phyloP scores from a whole-genome alignment of 37 sponge, comb jelly and placozoan species.

The Theonella swinhoei region DNA sequence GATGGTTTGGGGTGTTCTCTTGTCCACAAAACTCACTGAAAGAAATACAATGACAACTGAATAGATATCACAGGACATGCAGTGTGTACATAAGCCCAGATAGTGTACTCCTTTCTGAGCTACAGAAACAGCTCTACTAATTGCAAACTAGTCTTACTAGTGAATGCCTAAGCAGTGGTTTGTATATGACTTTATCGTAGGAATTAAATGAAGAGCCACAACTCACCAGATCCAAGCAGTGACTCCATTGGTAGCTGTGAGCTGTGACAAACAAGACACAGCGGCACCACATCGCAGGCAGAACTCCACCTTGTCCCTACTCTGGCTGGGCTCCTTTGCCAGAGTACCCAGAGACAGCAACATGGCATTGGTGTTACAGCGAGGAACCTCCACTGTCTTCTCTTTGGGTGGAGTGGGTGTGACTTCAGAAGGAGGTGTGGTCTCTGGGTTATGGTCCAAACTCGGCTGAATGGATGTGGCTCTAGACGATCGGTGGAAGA shows the following conservation, averaged over 20 bases:
- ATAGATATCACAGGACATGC: background rate
- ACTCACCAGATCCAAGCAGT: slow-evolving; percentile 85
- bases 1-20: slow-evolving; percentile 62
- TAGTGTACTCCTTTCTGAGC: too few species aligned
- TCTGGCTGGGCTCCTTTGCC: slow-evolving; percentile 30
- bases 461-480: slow-evolving; percentile 4
- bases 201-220: too few species aligned
- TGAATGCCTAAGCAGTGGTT: too few species aligned
- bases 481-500: slow-evolving; percentile 26
- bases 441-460: background rate
- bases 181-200: too few species aligned
- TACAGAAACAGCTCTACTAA: too few species aligned
- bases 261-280: slow-evolving; percentile 69
- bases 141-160: too few species aligned
- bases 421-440: slow-evolving; percentile 8
- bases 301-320: slow-evolving; percentile 43
- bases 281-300: slow-evolving; percentile 73
- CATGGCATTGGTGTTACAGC: slow-evolving; percentile 70
- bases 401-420: slow-evolving; percentile 27
- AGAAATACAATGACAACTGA: background rate
- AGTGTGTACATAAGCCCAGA: too few species aligned
- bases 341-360: slow-evolving; percentile 76
- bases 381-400: slow-evolving; percentile 75
- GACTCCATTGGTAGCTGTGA: slow-evolving; percentile 26
- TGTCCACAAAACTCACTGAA: slow-evolving; percentile 90